Evolutionary conservation across 1,140 invertebrate genomes (phyloP), one percentile per base, ranked within the genome.

Genomic region (Penaeus vannamei): DNA sequence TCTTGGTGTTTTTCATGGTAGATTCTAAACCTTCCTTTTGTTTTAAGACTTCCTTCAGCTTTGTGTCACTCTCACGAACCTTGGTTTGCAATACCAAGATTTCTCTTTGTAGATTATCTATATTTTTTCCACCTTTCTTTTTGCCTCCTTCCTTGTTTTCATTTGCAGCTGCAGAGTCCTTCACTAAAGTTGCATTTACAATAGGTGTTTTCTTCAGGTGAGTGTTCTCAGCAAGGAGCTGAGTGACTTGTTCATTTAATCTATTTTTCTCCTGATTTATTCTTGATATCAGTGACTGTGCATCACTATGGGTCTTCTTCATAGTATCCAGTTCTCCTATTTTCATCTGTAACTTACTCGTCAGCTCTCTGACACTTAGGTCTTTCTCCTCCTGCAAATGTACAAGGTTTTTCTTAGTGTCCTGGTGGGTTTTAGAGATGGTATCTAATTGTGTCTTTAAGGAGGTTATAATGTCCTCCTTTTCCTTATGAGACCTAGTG

Each of bases 21-120:
- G 17, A n/a, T 29, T 89, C 69, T 23, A 89, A 53, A 36, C 36
- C 64, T 22, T 89, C 82, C 64, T 84, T 89, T 36, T 89, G 87
- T 19, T 84, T 83, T 46, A 60, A 64, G 36, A 60, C 26, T 32
- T 89, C 87, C 61, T 89, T 84, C 60, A 89, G 60, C 42, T 84
- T 89, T 36, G 36, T 29, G 22, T 86, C 85, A 64, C 5, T 32
- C 19, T 86, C 85, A 60, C 32, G 59, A 20, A 61, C n/a, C 29
- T 64, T 86, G 3, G 8, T 3, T 12, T 77, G 59, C 10, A 89
- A 64, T 36, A 23, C 59, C 14, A 32, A 12, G 12, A 88, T 23
- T 79, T 89, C 87, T 26, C 59, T 89, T 29, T 84, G 87, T 36
- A 84, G 36, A 62, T 61, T 77, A 26, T 89, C 72, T 42, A 42